Conservation (phyloP, 1,140 invertebrate genomes). For the Popillia japonica region DNA sequence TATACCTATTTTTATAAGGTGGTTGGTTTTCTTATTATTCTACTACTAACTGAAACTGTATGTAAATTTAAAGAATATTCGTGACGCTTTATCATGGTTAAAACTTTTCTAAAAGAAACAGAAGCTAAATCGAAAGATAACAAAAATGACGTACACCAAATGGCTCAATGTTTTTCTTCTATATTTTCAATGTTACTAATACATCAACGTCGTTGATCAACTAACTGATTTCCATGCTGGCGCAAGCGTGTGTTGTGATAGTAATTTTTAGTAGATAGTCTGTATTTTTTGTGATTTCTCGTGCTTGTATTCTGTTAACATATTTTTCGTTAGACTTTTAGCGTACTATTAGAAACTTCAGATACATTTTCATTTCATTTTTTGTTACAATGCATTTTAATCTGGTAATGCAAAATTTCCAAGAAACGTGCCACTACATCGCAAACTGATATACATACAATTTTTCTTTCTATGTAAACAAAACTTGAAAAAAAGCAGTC, state of each 20-base stretch:
- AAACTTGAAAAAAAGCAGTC: no score
- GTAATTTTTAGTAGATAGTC: slow-evolving; percentile 47
- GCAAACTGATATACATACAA: no score
- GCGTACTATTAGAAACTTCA: slow-evolving; percentile 24
- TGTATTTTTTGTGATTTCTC: slow-evolving; percentile 26
- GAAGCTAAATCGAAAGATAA: background rate
- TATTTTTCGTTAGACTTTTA: background rate
- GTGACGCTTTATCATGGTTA: background rate
- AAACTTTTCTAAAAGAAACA: background rate
- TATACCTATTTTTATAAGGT: slow-evolving; percentile 12
- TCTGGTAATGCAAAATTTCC: no score
- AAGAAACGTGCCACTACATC: no score
- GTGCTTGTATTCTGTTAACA: background rate
- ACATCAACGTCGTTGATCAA: background rate
- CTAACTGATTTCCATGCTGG: slow-evolving; percentile 60
- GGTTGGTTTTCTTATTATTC: slow-evolving; percentile 25
- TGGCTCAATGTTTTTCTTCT: slow-evolving; percentile 55
- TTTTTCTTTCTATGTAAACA: no score
- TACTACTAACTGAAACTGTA: slow-evolving; percentile 9
- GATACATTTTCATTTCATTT: background rate
- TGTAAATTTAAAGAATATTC: background rate
- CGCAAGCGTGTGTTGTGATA: slow-evolving; percentile 55
- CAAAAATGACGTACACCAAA: slow-evolving; percentile 57
- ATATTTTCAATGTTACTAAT: slow-evolving; percentile 45
- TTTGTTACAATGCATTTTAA: no score